Percentiles rank a stretch among this genome's conserved stretches.
These are phyloP conservation scores for Callimorpha dominula DNA, from an alignment of 2,888 invertebrate genomes.

Conservation along the genomic window DNA sequence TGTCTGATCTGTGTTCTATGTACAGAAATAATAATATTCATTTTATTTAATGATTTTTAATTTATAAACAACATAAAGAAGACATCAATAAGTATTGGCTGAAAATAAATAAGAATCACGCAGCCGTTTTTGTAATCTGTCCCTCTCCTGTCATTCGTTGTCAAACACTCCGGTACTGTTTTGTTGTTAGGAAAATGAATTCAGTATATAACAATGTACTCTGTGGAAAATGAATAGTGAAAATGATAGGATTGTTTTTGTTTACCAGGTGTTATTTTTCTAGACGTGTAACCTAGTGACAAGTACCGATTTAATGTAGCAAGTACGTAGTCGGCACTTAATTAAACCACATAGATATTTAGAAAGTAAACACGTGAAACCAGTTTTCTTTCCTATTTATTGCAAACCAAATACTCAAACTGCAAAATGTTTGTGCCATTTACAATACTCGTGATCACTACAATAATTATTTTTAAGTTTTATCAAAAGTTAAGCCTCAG, in stretches of 20 bases:
- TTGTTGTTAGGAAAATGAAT: too few species aligned
- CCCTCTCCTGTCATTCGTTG: not conserved
- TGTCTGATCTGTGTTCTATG: too few species aligned
- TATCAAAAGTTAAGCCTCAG: slow-evolving; percentile 48
- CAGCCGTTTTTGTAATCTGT: not conserved
- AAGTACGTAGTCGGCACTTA: not conserved
- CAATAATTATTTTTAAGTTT: slow-evolving; percentile 36
- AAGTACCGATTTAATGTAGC: not conserved
- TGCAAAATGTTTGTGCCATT: slow-evolving; percentile 14
- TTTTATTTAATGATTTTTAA: not conserved
- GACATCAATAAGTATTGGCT: not conserved
- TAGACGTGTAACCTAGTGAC: not conserved
- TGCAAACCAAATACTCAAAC: not conserved
- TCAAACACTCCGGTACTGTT: not conserved
- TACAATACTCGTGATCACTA: not conserved
- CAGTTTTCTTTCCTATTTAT: not conserved
- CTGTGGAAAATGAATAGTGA: too few species aligned
- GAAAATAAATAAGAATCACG: not conserved
- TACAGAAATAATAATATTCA: not conserved
- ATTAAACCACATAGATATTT: not conserved
- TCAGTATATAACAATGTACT: too few species aligned
- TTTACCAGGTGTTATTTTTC: not conserved
- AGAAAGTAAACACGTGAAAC: slow-evolving; percentile 1
- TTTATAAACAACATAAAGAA: not conserved
- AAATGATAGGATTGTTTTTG: not conserved